phyloP scores from a whole-genome alignment of 2,888 invertebrate genomes.

The Eudemis profundana region DNA sequence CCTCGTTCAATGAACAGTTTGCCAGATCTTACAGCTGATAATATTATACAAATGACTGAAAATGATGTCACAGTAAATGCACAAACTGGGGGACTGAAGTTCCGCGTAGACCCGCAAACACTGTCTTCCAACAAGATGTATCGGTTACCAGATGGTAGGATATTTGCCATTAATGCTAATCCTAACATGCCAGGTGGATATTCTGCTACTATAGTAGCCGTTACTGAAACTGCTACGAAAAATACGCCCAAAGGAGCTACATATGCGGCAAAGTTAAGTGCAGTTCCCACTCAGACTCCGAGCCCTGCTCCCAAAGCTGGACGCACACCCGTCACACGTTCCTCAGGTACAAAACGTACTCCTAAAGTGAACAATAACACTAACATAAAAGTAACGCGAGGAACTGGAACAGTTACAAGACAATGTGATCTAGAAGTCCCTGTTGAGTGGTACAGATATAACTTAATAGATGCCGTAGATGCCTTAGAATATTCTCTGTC shows the following conservation, averaged over 20 bases:
- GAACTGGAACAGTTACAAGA: constrained; percentile 49
- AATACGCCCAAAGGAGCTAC: constrained; percentile 64
- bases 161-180: constrained; percentile 81
- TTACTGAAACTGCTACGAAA: constrained; percentile 65
- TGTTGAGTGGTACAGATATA: constrained; percentile 86
- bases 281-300: constrained; percentile 52
- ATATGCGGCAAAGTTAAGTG: constrained; percentile 73
- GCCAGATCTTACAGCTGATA: constrained; percentile 65
- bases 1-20: constrained; percentile 51
- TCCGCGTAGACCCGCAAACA: constrained; percentile 81
- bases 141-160: constrained; percentile 79
- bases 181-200: constrained; percentile 82
- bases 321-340: constrained; percentile 27
- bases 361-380: too few species aligned
- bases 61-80: constrained; percentile 82
- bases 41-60: constrained; percentile 82
- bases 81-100: constrained; percentile 79
- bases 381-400: constrained; percentile 39
- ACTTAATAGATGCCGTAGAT: constrained; percentile 83
- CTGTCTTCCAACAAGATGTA: constrained; percentile 83
- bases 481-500: constrained; percentile 84
- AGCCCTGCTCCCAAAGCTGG: constrained; percentile 19
- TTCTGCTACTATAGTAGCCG: constrained; percentile 81
- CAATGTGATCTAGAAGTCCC: constrained; percentile 72
- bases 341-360: constrained; percentile 45